Conservation (phyloP, 2,113 vertebrate species). For the Hemiscyllium ocellatum region DNA sequence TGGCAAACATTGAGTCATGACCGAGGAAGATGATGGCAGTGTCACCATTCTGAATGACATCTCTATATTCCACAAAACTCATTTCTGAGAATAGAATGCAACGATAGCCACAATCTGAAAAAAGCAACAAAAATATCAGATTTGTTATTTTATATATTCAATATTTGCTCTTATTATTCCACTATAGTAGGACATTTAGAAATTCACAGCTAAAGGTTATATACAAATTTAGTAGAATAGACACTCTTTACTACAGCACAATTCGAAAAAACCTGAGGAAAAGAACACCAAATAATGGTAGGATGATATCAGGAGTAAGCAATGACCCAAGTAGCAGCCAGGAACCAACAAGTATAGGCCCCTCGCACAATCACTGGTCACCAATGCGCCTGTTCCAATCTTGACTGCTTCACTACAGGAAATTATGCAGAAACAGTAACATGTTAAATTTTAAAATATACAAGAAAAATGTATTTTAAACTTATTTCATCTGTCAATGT, state of each 20-base stretch:
- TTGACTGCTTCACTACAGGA: too few species aligned
- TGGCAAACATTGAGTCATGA: constrained; percentile 79
- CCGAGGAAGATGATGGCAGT: constrained; percentile 82
- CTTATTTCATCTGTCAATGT: too few species aligned
- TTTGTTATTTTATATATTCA: background rate
- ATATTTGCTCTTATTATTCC: background rate
- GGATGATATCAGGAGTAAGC: too few species aligned
- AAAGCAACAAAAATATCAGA: background rate
- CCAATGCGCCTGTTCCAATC: too few species aligned
- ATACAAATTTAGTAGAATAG: background rate
- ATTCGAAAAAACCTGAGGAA: too few species aligned
- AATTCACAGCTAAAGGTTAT: background rate
- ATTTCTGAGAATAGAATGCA: constrained; percentile 50
- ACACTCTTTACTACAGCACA: background rate
- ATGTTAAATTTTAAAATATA: too few species aligned
- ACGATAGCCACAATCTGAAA: background rate
- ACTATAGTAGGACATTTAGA: background rate
- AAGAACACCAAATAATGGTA: too few species aligned
- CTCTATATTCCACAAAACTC: constrained; percentile 87
- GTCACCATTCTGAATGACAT: constrained; percentile 79
- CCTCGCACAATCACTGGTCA: too few species aligned
- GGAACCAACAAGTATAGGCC: too few species aligned
- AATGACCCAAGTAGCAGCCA: too few species aligned
- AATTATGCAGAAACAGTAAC: too few species aligned
- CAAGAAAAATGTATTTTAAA: too few species aligned